Evolutionary conservation across 1,140 invertebrate species (phyloP).

Genomic region (Drosophila aff.): DNA sequence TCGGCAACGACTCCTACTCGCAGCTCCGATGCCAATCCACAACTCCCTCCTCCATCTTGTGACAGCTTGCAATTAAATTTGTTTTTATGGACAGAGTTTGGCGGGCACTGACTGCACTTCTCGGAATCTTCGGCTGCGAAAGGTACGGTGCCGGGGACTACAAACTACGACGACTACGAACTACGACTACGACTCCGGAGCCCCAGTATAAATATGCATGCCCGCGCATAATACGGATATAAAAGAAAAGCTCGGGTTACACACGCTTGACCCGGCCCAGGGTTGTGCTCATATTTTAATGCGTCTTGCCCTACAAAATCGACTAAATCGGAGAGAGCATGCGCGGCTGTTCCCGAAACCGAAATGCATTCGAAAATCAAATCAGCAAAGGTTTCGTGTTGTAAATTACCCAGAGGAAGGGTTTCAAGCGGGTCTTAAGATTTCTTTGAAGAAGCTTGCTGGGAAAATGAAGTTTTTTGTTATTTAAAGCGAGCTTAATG

Average conservation of each 20-base stretch:
- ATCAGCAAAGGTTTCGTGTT: conserved; percentile 19
- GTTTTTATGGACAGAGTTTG: conserved; percentile 71
- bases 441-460: not conserved
- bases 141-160: conserved; percentile 18
- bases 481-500: not conserved
- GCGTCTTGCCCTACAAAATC: conserved; percentile 53
- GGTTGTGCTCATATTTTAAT: conserved; percentile 69
- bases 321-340: conserved; percentile 12
- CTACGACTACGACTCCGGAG: conserved; percentile 16
- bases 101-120: conserved; percentile 64
- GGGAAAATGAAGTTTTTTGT: not conserved
- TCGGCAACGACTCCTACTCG: conserved; percentile 14
- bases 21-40: conserved; percentile 42
- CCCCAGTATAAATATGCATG: conserved; percentile 76
- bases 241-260: conserved; percentile 77
- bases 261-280: conserved; percentile 67
- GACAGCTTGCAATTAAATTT: conserved; percentile 83
- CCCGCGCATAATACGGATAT: conserved; percentile 76
- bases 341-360: conserved; percentile 27
- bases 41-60: conserved; percentile 48
- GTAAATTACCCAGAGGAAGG: not conserved
- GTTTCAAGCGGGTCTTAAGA: not conserved
- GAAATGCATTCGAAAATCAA: conserved; percentile 21
- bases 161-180: conserved; percentile 14
- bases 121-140: conserved; percentile 68